These are phyloP conservation scores for Macrophya alboannulata DNA, from an alignment of 2,888 invertebrate species.

Conservation along the genomic window DNA sequence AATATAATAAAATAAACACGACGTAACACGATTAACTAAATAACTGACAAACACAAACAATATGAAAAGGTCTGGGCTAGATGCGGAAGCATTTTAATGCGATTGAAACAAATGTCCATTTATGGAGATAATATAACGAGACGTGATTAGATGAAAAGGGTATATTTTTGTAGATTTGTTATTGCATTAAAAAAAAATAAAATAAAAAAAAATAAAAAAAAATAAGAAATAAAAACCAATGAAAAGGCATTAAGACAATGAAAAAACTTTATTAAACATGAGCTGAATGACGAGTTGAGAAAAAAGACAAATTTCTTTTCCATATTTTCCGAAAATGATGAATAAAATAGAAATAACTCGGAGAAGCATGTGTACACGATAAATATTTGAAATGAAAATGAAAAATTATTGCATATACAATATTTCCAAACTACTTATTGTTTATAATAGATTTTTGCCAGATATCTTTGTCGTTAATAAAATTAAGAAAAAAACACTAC, in stretches of 20 bases:
- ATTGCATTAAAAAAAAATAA: slow-evolving; percentile 73
- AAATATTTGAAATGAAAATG: background rate
- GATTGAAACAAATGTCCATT: slow-evolving; percentile 65
- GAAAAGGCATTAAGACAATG: slow-evolving; percentile 77
- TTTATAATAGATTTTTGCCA: background rate
- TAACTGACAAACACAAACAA: slow-evolving; percentile 62
- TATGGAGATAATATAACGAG: slow-evolving; percentile 74
- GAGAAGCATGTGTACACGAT: background rate
- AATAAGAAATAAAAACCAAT: slow-evolving; percentile 55
- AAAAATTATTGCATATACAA: background rate
- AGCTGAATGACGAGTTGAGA: slow-evolving; percentile 61
- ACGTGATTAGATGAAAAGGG: slow-evolving; percentile 74
- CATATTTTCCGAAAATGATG: background rate
- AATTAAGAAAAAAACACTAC: background rate
- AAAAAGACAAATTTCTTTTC: slow-evolving; percentile 10
- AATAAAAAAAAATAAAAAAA: slow-evolving; percentile 62
- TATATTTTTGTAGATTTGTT: slow-evolving; percentile 80
- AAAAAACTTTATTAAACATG: slow-evolving; percentile 75
- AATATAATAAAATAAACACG: slow-evolving; percentile 65
- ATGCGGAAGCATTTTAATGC: background rate
- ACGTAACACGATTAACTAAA: slow-evolving; percentile 70
- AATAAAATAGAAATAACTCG: no score
- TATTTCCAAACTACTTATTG: background rate
- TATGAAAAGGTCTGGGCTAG: slow-evolving; percentile 27
- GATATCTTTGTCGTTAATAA: background rate